A percentile compares a stretch with the other conserved stretches of the same genome.
phyloP scores from a whole-genome alignment of 1,140 invertebrate species.

The Drosophila novamexicana region DNA sequence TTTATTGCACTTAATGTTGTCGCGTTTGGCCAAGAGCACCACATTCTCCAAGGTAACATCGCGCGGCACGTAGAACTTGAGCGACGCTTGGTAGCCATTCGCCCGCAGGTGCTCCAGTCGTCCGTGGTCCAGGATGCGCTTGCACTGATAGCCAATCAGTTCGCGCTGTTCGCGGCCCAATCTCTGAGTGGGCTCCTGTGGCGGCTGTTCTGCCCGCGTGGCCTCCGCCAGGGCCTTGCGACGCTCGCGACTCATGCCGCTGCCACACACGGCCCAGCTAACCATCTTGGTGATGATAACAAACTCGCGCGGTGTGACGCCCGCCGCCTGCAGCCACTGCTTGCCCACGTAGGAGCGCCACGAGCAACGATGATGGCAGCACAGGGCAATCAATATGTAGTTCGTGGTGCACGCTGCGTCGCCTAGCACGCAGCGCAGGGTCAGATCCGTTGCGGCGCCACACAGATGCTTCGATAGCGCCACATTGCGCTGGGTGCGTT shows the following conservation, averaged over 20 bases:
- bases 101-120: constrained; percentile 87
- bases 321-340: constrained; percentile 85
- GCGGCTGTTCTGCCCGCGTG: constrained; percentile 51
- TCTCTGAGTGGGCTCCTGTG: constrained; percentile 64
- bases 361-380: constrained; percentile 94
- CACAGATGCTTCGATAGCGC: constrained; percentile 94
- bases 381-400: constrained; percentile 91
- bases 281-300: constrained; percentile 90
- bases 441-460: constrained; percentile 92
- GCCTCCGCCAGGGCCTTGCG: constrained; percentile 77
- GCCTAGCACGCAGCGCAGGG: constrained; percentile 87
- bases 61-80: constrained; percentile 88
- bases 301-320: constrained; percentile 88
- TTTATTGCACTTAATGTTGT: constrained; percentile 25
- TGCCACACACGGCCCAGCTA: constrained; percentile 93
- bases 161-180: constrained; percentile 85
- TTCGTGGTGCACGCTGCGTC: constrained; percentile 79
- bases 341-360: constrained; percentile 90
- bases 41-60: constrained; percentile 91
- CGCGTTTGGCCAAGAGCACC: constrained; percentile 87
- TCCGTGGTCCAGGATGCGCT: constrained; percentile 91
- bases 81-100: constrained; percentile 86
- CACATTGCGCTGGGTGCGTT: constrained; percentile 86
- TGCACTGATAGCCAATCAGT: constrained; percentile 89
- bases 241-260: constrained; percentile 85